These are phyloP conservation scores for Trachurus trachurus DNA, from an alignment of 2,797 vertebrate species.

Conservation along the genomic window DNA sequence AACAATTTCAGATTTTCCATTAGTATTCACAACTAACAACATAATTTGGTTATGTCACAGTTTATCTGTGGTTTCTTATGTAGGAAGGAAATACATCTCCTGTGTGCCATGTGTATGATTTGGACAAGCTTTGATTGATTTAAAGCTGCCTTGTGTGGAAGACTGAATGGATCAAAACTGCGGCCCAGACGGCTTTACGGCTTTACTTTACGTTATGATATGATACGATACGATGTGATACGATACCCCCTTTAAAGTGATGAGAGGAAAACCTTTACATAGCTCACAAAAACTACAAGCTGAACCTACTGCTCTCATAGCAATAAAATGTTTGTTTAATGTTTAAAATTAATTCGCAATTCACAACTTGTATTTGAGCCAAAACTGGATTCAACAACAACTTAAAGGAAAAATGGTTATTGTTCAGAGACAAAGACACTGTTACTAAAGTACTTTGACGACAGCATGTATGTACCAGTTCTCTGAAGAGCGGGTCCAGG, in stretches of 20 bases:
- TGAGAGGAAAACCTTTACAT: background rate
- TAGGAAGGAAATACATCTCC: background rate
- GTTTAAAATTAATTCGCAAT: too few relatives aligned
- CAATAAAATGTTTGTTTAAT: background rate
- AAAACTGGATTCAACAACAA: background rate
- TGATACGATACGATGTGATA: too few relatives aligned
- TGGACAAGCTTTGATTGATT: background rate
- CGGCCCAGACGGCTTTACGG: background rate
- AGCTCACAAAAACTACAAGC: background rate
- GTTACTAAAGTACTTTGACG: background rate
- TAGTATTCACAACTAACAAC: background rate
- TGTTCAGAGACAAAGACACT: background rate
- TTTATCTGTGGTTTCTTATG: background rate
- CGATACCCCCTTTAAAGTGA: too few relatives aligned
- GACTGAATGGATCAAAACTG: background rate
- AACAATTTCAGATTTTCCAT: background rate
- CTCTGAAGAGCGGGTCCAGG: constrained; percentile 95
- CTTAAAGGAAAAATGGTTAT: background rate
- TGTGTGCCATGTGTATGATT: background rate
- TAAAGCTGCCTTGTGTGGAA: background rate
- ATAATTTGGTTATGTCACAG: background rate
- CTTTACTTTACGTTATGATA: too few relatives aligned
- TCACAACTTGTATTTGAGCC: background rate
- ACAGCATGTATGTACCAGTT: constrained; percentile 88
- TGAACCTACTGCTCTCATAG: too few relatives aligned